These are phyloP conservation scores for Silurus lanzhouensis DNA, from an alignment of 2,797 vertebrate genomes.

Conservation along the genomic window DNA sequence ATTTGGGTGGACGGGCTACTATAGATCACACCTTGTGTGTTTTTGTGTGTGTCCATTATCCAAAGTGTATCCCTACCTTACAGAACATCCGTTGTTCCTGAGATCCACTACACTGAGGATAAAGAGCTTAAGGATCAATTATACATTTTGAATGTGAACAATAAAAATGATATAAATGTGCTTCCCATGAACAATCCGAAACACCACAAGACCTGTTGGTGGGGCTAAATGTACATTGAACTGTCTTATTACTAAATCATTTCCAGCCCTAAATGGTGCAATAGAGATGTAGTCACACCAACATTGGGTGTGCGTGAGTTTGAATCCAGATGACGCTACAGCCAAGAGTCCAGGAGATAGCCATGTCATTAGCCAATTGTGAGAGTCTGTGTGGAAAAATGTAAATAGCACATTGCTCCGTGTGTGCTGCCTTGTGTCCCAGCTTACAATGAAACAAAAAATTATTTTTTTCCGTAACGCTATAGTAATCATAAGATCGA, in stretches of 20 bases:
- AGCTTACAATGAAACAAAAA: too few species aligned
- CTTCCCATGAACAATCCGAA: background rate
- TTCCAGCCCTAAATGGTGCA: background rate
- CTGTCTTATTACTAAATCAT: background rate
- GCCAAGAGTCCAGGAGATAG: background rate
- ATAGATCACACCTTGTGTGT: background rate
- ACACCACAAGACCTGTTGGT: background rate
- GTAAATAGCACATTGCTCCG: background rate
- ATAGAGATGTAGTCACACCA: background rate
- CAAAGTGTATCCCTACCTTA: background rate
- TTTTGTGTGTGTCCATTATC: background rate
- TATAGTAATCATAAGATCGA: too few species aligned
- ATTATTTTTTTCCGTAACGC: too few species aligned
- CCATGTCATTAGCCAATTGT: background rate
- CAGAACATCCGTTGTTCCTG: background rate
- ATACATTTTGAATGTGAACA: background rate
- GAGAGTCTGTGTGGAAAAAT: background rate
- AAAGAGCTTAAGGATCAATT: background rate
- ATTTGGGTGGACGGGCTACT: background rate
- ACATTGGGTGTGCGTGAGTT: background rate
- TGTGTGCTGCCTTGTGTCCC: background rate
- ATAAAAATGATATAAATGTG: background rate
- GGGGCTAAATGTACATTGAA: background rate
- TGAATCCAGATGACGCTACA: background rate
- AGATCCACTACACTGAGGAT: background rate